Evolutionary conservation across 2,888 invertebrate genomes (phyloP).

Genomic region (Rhogogaster chlorosoma): DNA sequence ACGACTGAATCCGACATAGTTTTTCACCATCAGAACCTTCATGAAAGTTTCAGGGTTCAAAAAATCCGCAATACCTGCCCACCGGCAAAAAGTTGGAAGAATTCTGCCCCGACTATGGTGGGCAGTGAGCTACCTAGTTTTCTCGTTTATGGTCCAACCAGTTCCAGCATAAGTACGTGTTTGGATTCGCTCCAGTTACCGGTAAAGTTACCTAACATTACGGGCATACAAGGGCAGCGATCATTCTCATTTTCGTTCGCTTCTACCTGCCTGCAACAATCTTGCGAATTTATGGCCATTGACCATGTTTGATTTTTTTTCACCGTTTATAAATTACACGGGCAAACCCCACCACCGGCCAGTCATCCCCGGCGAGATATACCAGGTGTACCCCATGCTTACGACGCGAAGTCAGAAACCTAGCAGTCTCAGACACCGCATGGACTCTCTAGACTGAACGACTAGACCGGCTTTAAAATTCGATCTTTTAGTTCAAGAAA

Average conservation of each 20-base stretch:
- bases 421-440: constrained; percentile 2
- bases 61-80: background rate
- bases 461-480: background rate
- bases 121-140: background rate
- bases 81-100: background rate
- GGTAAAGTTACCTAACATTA: constrained; percentile 1
- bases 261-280: too few relatives aligned
- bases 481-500: background rate
- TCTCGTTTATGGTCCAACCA: constrained; percentile 2
- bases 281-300: background rate
- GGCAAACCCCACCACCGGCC: background rate
- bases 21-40: background rate
- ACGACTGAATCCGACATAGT: background rate
- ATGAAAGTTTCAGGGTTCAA: background rate
- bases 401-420: background rate
- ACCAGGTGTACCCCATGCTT: background rate
- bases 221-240: constrained; percentile 20
- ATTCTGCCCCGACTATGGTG: background rate
- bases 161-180: background rate
- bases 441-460: constrained; percentile 15
- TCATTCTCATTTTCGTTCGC: background rate
- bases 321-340: background rate
- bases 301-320: background rate
- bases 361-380: constrained; percentile 29
- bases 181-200: constrained; percentile 19